Percentiles rank a stretch among this genome's conserved stretches.
Conservation (phyloP, 2,797 vertebrate genomes). For the Hybognathus amarus region DNA sequence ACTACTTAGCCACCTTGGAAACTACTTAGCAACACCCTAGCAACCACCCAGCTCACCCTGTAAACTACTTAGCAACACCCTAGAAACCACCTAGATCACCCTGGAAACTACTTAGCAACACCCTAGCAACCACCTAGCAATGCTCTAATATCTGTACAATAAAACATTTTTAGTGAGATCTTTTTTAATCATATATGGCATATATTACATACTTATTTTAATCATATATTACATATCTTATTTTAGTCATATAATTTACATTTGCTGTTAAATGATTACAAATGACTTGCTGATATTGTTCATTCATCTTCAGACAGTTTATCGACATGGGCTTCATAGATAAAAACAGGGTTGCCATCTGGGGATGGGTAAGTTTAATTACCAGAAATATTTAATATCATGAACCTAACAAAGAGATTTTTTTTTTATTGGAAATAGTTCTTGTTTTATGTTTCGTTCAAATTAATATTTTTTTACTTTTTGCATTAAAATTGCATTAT, state of each 20-base stretch:
- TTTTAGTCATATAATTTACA: not conserved
- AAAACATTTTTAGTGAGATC: no score
- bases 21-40: not conserved
- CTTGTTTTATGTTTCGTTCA: not conserved
- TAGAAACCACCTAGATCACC: not conserved
- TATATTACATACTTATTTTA: not conserved
- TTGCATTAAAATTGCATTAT: no score
- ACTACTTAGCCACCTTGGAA: no score
- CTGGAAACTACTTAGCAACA: no score
- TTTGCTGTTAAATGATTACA: not conserved
- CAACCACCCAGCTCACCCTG: not conserved
- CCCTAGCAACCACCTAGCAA: not conserved
- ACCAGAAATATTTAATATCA: not conserved
- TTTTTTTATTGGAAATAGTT: not conserved
- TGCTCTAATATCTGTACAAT: not conserved
- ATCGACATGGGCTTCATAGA: slow-evolving; percentile 88
- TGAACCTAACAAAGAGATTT: not conserved
- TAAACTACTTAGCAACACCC: no score
- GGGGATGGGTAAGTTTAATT: slow-evolving; percentile 93
- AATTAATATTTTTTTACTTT: no score
- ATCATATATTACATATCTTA: not conserved
- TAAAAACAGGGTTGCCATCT: slow-evolving; percentile 88
- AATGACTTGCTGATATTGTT: not conserved
- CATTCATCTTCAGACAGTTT: slow-evolving; percentile 81
- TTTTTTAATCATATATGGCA: not conserved